Evolutionary conservation across 1,140 invertebrate species (phyloP), one percentile per base, ranked within the genome.

Genomic region (Drosophila sulfurigaster): DNA sequence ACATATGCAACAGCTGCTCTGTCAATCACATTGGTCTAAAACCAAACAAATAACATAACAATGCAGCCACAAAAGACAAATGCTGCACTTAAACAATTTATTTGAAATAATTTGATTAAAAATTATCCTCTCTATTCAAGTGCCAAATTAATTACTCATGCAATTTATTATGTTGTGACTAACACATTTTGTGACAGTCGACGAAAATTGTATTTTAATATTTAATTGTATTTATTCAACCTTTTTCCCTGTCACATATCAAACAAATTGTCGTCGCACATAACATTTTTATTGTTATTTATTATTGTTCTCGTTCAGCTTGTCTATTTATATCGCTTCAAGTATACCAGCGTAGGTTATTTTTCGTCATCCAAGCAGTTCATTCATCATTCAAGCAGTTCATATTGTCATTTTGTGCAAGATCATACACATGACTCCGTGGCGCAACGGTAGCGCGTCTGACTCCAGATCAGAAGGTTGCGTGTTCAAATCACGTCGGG

Each of bases 401-500:
- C 1, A 58, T 63, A 10, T 59, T 0, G 30, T 0, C 10, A 64
- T 46, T 75, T 63, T 16, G 54, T 46, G 10, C 41, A 56, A 16
- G 66, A 75, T 75, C 67, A 38, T 57, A 41, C 76, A 75, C 38
- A 38, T 71, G 67, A 71, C 95, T 95, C 95, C 96, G 96, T 98
- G 97, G 97, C 97, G 97, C 97, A 98, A 98, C 96, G 97, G 97
- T 98, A 98, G 97, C 96, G 97, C 97, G 97, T 98, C 97, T 97
- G 97, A 98, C 97, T 98, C 97, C 97, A 98, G 97, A 98, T 98
- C 97, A 97, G 96, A 98, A 98, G 97, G 97, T 97, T 98, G 97
- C 97, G 97, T 98, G 97, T 98, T 98, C 97, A 96, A 98, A 97
- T 98, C 97, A 98, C 97, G 96, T 98, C 97, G 96, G 96, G 97